Base-by-base conservation (phyloP, 2,888 invertebrate species). In the Pyrrhosoma nymphula region DNA sequence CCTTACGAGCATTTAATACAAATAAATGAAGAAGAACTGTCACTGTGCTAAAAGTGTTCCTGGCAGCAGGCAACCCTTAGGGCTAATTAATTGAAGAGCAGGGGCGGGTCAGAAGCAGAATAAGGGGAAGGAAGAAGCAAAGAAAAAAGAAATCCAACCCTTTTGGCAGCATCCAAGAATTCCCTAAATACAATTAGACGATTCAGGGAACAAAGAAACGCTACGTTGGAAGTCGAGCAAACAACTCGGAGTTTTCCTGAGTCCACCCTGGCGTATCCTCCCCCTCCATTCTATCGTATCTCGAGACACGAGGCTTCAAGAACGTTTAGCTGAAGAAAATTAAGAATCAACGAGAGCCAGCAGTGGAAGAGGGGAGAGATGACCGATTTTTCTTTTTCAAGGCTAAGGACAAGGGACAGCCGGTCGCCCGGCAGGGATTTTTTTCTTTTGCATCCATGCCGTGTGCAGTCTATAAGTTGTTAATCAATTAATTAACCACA, bases 131-230 rank as follows among this genome's bases (percentile, higher is more conserved):
- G 47, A 8, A 47, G 47, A 47, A 47, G n/a, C 2, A 47, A 47
- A 47, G 47, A 47, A 47, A 47, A 47, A 47, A 47, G 47, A 47
- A 47, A 47, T 47, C 47, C 47, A 47, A 47, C 47, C 47, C 23
- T 63, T 63, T 60, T 26, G 91, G 60, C 26, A 63, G 63, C 60
- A 26, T 30, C 60, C 26, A 12, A 35, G 63, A 39, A 91, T 39
- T 63, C 63, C 35, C 56, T 90, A 23, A 91, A 91, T 63, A 91
- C 56, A 63, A 91, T 60, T 91, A 63, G 60, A 63, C 10, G 39
- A 91, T 39, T 35, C 56, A 39, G 18, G 60, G 63, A 91, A 91
- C 30, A 63, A 91, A 91, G 91, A 63, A 35, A 20, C 56, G 35
- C 35, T 39, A 63, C 39, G 91, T n/a, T 20, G 23, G 35, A 35